Percentiles rank a stretch among this genome's conserved stretches.
Evolutionary conservation across 2,113 vertebrate genomes (phyloP).

Genomic region (Myiagra hebetior): DNA sequence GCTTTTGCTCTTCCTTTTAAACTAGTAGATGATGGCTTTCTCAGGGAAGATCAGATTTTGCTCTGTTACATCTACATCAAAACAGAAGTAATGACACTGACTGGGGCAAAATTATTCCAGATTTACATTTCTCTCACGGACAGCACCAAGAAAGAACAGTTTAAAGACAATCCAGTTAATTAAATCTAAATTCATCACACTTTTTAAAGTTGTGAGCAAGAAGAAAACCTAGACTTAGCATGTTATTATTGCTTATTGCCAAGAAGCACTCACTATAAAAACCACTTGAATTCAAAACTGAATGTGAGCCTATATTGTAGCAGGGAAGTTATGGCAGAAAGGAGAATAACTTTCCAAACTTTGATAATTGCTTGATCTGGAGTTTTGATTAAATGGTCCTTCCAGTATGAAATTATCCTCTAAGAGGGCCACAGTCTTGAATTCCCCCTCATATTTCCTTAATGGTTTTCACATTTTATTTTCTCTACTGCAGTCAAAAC

Average conservation of each 20-base stretch:
- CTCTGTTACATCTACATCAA: not conserved
- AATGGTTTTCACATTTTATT: constrained; percentile 44
- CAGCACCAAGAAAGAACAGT: not conserved
- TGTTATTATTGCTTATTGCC: not conserved
- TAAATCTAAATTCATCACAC: not conserved
- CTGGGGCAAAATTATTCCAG: not conserved
- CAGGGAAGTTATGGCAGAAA: not conserved
- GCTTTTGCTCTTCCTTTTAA: not conserved
- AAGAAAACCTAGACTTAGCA: not conserved
- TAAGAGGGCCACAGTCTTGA: not conserved
- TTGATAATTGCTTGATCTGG: not conserved
- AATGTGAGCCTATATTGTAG: not conserved
- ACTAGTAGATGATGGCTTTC: not conserved
- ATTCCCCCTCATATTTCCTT: constrained; percentile 6
- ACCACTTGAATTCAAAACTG: not conserved
- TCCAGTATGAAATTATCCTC: not conserved
- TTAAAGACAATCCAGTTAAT: not conserved
- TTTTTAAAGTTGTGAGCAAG: not conserved
- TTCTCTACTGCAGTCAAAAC: constrained; percentile 44
- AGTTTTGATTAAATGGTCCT: not conserved
- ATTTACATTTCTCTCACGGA: not conserved
- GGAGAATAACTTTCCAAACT: not conserved
- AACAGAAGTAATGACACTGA: not conserved
- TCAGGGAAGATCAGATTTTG: not conserved
- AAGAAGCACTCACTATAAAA: not conserved